Conservation (phyloP, 1,140 invertebrate genomes). For the Linepithema humile region DNA sequence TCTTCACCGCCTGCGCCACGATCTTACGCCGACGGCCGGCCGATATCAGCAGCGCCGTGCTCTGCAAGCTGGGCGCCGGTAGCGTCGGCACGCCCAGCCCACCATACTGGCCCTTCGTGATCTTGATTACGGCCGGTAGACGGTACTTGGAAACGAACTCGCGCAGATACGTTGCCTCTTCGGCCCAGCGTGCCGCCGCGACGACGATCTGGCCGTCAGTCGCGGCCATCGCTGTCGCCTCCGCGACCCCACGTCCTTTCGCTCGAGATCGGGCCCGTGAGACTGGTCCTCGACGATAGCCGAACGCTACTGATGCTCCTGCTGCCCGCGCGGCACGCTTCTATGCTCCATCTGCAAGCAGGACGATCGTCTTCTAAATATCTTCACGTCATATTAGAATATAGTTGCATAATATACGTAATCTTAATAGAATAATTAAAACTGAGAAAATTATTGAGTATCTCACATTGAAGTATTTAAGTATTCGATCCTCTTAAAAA, state of each 20-base stretch:
- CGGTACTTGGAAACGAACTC: conserved; percentile 92
- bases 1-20: conserved; percentile 95
- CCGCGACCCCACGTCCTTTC: conserved; percentile 40
- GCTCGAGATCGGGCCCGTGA: conserved; percentile 35
- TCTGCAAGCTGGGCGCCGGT: conserved; percentile 92
- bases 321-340: conserved; percentile 47
- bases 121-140: conserved; percentile 94
- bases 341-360: conserved; percentile 73
- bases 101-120: conserved; percentile 96
- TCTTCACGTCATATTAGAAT: background rate
- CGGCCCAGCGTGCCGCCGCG: conserved; percentile 93
- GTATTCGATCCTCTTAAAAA: too few species aligned
- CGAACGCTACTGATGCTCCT: conserved; percentile 66
- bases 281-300: conserved; percentile 32
- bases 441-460: too few species aligned
- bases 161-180: conserved; percentile 90
- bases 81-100: conserved; percentile 94
- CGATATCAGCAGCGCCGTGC: conserved; percentile 93
- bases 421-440: too few species aligned
- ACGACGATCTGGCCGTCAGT: conserved; percentile 93
- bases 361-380: background rate
- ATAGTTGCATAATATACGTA: too few species aligned
- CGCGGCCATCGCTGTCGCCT: conserved; percentile 88
- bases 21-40: conserved; percentile 94
- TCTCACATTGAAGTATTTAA: too few species aligned